These are phyloP conservation scores for Polypedilum vanderplanki DNA, from an alignment of 1,140 invertebrate genomes.

Conservation along the genomic window DNA sequence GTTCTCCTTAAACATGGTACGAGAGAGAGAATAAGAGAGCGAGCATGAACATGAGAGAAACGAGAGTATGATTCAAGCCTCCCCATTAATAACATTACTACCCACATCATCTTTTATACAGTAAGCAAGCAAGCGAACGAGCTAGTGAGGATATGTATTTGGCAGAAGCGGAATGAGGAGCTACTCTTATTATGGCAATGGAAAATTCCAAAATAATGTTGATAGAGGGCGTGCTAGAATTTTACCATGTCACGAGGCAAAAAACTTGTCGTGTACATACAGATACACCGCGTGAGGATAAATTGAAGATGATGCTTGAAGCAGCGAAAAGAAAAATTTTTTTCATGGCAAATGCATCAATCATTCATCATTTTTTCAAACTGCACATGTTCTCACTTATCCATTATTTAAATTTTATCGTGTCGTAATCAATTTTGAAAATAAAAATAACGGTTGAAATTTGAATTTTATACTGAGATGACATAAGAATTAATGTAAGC, in stretches of 20 bases:
- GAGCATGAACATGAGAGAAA: background rate
- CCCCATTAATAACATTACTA: slow-evolving; percentile 9
- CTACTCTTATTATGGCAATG: background rate
- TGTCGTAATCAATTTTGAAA: too few relatives aligned
- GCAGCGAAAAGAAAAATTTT: too few relatives aligned
- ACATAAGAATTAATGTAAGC: too few relatives aligned
- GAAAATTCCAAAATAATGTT: slow-evolving; percentile 1
- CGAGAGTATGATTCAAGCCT: background rate
- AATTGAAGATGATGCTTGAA: too few relatives aligned
- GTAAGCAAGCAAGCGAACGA: background rate
- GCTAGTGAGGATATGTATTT: background rate
- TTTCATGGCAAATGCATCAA: background rate
- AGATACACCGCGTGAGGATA: too few relatives aligned
- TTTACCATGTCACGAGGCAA: background rate
- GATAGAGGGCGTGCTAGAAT: slow-evolving; percentile 1
- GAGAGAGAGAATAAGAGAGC: background rate
- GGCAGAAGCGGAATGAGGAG: background rate
- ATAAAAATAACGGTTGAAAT: too few relatives aligned
- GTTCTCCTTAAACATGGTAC: background rate
- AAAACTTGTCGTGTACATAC: background rate
- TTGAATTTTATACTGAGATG: too few relatives aligned
- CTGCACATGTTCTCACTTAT: too few relatives aligned
- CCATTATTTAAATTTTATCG: too few relatives aligned
- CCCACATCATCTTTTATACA: slow-evolving; percentile 17
- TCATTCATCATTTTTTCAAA: background rate